A percentile compares a stretch with the other conserved stretches of the same genome.
Evolutionary conservation across 2,797 vertebrate genomes (phyloP).

Genomic region (Falco biarmicus): DNA sequence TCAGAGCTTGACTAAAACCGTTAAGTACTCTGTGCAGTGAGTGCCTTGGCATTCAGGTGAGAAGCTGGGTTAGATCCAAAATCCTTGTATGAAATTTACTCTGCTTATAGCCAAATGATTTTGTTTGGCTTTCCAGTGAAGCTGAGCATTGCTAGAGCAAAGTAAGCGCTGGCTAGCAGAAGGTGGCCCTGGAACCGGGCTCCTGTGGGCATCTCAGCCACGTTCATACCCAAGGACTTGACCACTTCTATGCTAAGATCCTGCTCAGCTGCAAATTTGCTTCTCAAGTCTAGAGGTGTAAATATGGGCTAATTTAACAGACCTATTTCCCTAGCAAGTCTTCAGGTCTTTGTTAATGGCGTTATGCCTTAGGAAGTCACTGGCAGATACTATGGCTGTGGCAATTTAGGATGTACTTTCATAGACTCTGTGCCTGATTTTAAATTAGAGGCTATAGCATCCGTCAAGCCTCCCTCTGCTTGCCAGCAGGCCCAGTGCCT

Average conservation of each 20-base stretch:
- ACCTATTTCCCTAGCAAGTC: background rate
- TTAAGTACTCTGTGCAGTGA: background rate
- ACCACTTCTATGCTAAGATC: background rate
- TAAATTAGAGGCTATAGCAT: background rate
- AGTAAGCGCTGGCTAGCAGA: background rate
- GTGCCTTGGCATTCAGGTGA: background rate
- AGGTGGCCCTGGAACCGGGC: background rate
- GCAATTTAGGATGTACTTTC: background rate
- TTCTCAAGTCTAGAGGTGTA: background rate
- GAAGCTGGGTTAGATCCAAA: background rate
- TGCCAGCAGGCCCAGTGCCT: background rate
- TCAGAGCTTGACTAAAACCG: background rate
- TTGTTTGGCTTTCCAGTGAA: background rate
- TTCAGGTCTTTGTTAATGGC: background rate
- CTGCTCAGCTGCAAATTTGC: background rate
- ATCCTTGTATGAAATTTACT: background rate
- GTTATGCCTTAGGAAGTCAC: background rate
- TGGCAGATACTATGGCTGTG: background rate
- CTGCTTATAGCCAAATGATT: background rate
- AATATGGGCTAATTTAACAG: background rate
- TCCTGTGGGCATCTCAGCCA: background rate
- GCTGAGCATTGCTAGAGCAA: background rate
- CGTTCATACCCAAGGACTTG: background rate
- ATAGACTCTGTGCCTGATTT: background rate
- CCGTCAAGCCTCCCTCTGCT: background rate